These are phyloP conservation scores for Plebejus melissa DNA, from an alignment of 2,888 invertebrate species.

Conservation along the genomic window DNA sequence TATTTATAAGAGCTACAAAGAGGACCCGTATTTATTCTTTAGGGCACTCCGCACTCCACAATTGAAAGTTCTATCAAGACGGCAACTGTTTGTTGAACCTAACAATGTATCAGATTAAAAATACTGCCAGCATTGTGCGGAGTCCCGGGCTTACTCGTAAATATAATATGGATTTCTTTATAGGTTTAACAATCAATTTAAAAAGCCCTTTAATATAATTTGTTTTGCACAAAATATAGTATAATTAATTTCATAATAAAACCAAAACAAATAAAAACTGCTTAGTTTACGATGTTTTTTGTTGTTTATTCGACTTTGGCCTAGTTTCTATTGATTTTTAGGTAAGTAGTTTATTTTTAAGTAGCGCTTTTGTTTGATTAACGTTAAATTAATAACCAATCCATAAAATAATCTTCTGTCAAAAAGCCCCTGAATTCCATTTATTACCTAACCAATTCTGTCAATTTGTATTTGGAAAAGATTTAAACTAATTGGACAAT, in stretches of 20 bases:
- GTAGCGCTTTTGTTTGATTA: not conserved
- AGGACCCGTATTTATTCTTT: conserved; percentile 37
- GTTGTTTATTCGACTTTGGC: not conserved
- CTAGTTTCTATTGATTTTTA: not conserved
- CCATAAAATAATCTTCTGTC: not conserved
- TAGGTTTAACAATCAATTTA: not conserved
- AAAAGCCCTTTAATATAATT: not conserved
- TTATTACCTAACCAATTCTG: not conserved
- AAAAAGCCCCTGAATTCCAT: not conserved
- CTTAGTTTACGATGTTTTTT: not conserved
- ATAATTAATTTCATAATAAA: too few species aligned
- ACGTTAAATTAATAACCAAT: not conserved
- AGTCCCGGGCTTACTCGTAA: not conserved
- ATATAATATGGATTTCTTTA: not conserved
- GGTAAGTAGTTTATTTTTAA: not conserved
- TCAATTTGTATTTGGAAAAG: not conserved
- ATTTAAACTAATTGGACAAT: conserved; percentile 21
- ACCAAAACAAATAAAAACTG: too few species aligned
- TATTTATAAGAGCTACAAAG: conserved; percentile 35
- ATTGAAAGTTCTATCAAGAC: conserved; percentile 31
- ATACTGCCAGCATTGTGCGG: not conserved
- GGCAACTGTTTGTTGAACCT: conserved; percentile 26
- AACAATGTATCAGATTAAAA: conserved; percentile 15
- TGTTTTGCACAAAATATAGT: not conserved
- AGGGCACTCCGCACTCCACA: conserved; percentile 33